These are phyloP conservation scores for Drosophila tanythrix DNA, from an alignment of 2,888 invertebrate genomes.

Conservation along the genomic window DNA sequence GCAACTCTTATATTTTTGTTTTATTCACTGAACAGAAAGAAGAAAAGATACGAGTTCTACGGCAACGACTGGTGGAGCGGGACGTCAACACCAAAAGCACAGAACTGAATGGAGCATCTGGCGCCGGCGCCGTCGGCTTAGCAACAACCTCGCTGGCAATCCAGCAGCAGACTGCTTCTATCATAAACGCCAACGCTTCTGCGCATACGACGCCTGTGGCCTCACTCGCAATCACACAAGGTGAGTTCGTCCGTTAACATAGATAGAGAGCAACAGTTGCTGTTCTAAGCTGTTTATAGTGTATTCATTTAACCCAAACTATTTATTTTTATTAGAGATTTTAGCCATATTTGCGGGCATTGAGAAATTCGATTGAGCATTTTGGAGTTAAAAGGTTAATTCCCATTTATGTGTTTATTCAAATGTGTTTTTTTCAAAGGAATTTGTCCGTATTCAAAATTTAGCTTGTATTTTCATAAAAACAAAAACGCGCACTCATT, in stretches of 20 bases:
- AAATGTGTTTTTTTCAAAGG: neutral
- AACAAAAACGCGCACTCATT: neutral
- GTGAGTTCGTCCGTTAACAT: constrained; percentile 61
- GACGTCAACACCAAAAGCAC: constrained; percentile 87
- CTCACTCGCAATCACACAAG: constrained; percentile 91
- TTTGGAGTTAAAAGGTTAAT: constrained; percentile 65
- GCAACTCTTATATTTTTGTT: neutral
- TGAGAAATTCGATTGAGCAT: constrained; percentile 71
- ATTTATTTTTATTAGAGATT: constrained; percentile 69
- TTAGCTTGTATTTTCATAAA: neutral
- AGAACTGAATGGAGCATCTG: constrained; percentile 80
- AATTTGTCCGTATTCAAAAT: neutral
- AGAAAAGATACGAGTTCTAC: constrained; percentile 93
- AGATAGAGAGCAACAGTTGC: constrained; percentile 8
- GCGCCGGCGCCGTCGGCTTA: constrained; percentile 40
- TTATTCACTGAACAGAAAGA: constrained; percentile 89
- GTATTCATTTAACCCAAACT: constrained; percentile 1
- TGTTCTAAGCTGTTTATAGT: constrained; percentile 1
- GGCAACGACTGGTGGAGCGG: constrained; percentile 92
- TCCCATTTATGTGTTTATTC: constrained; percentile 18
- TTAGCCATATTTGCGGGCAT: constrained; percentile 79
- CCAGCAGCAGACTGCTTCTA: constrained; percentile 57
- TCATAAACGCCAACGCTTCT: constrained; percentile 81
- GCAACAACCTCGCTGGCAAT: constrained; percentile 67
- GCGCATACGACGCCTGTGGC: constrained; percentile 86